Evolutionary conservation across 2,888 invertebrate species (phyloP).

Genomic region (Orchestes rusci): DNA sequence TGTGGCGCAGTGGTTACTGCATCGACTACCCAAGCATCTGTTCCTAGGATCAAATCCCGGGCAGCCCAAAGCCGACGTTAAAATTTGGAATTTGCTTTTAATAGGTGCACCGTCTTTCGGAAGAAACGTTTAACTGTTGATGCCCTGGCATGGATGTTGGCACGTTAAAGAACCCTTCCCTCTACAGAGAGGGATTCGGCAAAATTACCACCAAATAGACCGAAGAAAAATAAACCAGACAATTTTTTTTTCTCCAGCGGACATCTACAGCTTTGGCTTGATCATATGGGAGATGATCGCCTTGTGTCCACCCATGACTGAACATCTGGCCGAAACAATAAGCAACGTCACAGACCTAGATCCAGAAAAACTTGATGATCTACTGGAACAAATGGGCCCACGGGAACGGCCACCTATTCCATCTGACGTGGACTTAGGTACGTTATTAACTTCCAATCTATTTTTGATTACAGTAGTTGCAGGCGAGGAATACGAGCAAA

Average conservation of each 20-base stretch:
- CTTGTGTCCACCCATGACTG: conserved; percentile 54
- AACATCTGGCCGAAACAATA: conserved; percentile 34
- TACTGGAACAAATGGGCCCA: conserved; percentile 18
- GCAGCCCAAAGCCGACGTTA: no score
- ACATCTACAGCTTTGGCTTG: conserved; percentile 74
- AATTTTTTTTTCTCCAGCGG: conserved; percentile 43
- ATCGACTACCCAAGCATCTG: no score
- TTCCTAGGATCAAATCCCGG: no score
- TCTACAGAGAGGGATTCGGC: no score
- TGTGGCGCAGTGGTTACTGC: no score
- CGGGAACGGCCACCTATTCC: conserved; percentile 63
- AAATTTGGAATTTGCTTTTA: no score
- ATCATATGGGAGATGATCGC: conserved; percentile 78
- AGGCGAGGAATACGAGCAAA: conserved; percentile 52
- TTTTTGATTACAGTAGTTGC: background rate
- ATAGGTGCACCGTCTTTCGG: no score
- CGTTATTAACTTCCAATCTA: background rate
- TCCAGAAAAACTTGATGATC: conserved; percentile 14
- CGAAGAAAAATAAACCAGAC: no score
- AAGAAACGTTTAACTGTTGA: no score
- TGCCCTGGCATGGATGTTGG: no score
- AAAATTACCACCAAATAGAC: no score
- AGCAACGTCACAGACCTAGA: conserved; percentile 33
- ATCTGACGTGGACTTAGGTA: conserved; percentile 44
- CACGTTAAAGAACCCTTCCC: no score